Evolutionary conservation across 2,113 vertebrate genomes (phyloP).

Genomic region (Scomber colias): DNA sequence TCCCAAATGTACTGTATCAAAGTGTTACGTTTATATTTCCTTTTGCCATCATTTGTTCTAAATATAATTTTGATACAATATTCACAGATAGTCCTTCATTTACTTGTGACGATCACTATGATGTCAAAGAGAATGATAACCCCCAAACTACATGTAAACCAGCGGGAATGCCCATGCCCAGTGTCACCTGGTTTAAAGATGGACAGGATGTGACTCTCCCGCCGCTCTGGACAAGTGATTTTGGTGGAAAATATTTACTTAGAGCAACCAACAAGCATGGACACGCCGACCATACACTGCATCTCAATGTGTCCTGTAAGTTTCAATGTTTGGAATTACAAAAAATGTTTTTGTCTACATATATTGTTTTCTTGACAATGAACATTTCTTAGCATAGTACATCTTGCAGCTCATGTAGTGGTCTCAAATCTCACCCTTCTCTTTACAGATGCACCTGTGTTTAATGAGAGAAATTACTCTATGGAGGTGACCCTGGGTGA

Average conservation of each 20-base stretch:
- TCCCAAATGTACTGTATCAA: not conserved
- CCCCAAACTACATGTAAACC: slow-evolving; percentile 25
- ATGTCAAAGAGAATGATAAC: not conserved
- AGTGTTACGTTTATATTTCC: not conserved
- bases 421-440: not conserved
- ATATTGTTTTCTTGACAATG: not conserved
- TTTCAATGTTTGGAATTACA: not conserved
- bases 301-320: slow-evolving; percentile 65
- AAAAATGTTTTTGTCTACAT: not conserved
- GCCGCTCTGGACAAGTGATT: not conserved
- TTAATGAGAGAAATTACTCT: not conserved
- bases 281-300: not conserved
- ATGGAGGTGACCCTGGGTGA: not conserved
- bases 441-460: slow-evolving; percentile 65
- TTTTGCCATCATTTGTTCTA: slow-evolving; percentile 11
- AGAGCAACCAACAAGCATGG: slow-evolving; percentile 62
- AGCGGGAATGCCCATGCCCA: slow-evolving; percentile 46
- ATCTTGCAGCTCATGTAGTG: not conserved
- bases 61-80: not conserved
- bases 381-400: not conserved
- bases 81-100: slow-evolving; percentile 63
- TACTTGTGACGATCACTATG: not conserved
- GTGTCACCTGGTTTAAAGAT: slow-evolving; percentile 41
- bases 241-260: slow-evolving; percentile 53
- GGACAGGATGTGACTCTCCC: not conserved